phyloP scores from a whole-genome alignment of 2,888 invertebrate genomes.

The Escarpia spicata region DNA sequence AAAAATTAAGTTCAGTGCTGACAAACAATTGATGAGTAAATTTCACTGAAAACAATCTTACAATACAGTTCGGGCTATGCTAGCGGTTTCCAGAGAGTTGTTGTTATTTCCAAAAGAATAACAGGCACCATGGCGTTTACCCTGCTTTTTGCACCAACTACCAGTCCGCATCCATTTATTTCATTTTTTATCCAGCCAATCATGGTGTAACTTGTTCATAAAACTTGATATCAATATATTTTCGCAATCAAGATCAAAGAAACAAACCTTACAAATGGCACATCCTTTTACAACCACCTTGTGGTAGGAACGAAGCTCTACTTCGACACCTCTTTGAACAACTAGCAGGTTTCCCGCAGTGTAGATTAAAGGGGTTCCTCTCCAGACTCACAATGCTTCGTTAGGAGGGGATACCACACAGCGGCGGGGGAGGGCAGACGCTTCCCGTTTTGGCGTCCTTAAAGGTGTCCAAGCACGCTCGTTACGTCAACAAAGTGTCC shows the following conservation, averaged over 20 bases:
- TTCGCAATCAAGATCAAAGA: neutral
- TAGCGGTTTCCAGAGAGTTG: too few relatives aligned
- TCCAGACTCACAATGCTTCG: neutral
- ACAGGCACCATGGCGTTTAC: too few relatives aligned
- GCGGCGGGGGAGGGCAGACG: neutral
- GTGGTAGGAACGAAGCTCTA: neutral
- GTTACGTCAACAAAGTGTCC: conserved; percentile 12
- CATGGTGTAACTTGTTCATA: neutral
- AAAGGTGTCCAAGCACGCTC: neutral
- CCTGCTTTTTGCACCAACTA: neutral
- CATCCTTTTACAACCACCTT: neutral
- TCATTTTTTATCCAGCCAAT: neutral
- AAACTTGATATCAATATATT: neutral
- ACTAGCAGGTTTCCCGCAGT: neutral
- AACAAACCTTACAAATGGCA: neutral
- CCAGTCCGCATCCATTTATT: neutral
- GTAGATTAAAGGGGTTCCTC: neutral
- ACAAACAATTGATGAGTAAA: too few relatives aligned
- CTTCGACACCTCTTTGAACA: neutral
- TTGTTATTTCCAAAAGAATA: too few relatives aligned
- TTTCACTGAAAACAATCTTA: too few relatives aligned
- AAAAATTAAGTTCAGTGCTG: too few relatives aligned
- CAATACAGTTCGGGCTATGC: too few relatives aligned
- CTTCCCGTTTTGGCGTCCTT: neutral
- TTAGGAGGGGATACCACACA: neutral